Conservation (phyloP, 1,140 invertebrate species). For the Maniola jurtina region DNA sequence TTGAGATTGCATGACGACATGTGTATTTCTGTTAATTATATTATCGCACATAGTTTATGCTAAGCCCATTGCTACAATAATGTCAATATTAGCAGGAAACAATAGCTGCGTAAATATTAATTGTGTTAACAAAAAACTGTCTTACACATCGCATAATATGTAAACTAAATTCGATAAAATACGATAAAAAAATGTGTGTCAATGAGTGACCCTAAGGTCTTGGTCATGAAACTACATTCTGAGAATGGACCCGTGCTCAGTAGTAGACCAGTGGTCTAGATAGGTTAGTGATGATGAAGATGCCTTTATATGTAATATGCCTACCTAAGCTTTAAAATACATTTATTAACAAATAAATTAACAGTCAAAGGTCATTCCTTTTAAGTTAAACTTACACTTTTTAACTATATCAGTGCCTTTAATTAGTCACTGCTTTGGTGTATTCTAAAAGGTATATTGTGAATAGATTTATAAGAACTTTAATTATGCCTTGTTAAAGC, state of each 20-base stretch:
- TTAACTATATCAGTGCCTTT: background rate
- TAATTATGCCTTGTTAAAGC: conserved; percentile 4
- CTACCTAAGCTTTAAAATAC: too few species aligned
- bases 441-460: conserved; percentile 1
- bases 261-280: too few species aligned
- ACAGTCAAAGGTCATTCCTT: background rate
- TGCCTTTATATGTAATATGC: too few species aligned
- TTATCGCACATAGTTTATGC: conserved; percentile 1
- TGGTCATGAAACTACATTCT: background rate
- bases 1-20: conserved; percentile 11
- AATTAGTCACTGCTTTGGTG: background rate
- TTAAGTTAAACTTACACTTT: background rate
- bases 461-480: conserved; percentile 7
- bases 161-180: too few species aligned
- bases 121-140: background rate
- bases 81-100: background rate
- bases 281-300: too few species aligned
- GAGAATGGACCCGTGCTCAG: too few species aligned
- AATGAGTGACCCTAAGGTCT: background rate
- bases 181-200: background rate
- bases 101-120: background rate
- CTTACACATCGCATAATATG: too few species aligned
- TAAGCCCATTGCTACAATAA: conserved; percentile 1
- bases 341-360: too few species aligned
- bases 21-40: background rate